Evolutionary conservation across 1,140 invertebrate genomes (phyloP), one percentile per base, ranked within the genome.

Genomic region (Pogonus chalceus): DNA sequence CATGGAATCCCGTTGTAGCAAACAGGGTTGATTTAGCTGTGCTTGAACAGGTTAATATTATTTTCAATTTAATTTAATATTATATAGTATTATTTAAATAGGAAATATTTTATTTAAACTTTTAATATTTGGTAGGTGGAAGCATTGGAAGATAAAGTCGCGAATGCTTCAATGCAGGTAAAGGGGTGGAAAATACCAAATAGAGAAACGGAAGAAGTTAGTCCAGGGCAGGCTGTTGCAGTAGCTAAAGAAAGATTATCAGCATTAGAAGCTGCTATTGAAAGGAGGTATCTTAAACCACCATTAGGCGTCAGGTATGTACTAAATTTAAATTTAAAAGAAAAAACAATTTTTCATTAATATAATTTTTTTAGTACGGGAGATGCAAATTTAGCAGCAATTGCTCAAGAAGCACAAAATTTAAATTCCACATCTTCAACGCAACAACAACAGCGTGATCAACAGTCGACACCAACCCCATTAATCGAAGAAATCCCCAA

Each of bases 201-300:
- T 49, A 77, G 79, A 61, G 77, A 76, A 46, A 67, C 72, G 2
- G 70, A 72, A 21, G 69, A 79, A 2, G 62, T 77, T 2, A 74
- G 79, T 26, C 73, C 76, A 35, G 68, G 78, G 1, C 82, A 84
- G 63, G 76, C 77, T 46, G 76, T 90, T 16, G 78, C 81, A 31
- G 71, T 86, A 55, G 87, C 87, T 0, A 80, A 84, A 55, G 81
- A 87, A 57, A 79, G 90, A 66, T 75, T 98, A 51, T 73, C 90
- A 0, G 81, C 83, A 2, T 73, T 97, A 3, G 93, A 97, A 71
- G 81, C 84, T 2, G 88, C 90, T 52, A 93, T 97, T 51, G 93
- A 97, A 69, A 76, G 92, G 55, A 73, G 95, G 59, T 98, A 97
- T 69, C 74, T 97, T 31, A 95, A 95, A 72, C 91, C 92, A 57